Evolutionary conservation across 2,113 vertebrate genomes (phyloP).

Genomic region (Coptodon bakossiorum): DNA sequence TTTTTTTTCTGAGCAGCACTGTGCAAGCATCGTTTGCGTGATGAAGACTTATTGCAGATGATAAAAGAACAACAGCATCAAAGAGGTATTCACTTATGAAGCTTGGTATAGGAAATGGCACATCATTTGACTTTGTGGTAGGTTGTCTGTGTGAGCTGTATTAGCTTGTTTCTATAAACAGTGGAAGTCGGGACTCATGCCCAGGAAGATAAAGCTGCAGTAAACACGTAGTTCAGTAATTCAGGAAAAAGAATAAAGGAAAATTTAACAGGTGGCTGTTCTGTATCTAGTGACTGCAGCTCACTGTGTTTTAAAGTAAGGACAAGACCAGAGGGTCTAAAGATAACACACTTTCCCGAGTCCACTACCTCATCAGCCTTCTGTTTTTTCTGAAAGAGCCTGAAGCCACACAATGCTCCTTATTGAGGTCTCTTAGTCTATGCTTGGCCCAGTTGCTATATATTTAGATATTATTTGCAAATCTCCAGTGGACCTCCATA

Average conservation of each 20-base stretch:
- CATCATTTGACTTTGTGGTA: not conserved
- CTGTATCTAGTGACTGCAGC: not conserved
- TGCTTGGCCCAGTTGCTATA: not conserved
- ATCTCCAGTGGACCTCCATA: not conserved
- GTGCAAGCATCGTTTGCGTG: not conserved
- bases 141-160: not conserved
- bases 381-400: not conserved
- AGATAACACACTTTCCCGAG: not conserved
- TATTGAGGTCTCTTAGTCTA: not conserved
- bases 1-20: not conserved
- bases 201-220: not conserved
- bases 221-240: not conserved
- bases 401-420: not conserved
- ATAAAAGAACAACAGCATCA: conserved; percentile 24
- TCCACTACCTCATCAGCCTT: not conserved
- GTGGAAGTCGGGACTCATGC: not conserved
- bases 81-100: conserved; percentile 7
- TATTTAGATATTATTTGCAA: conserved; percentile 35
- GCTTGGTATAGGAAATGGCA: not conserved
- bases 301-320: not conserved
- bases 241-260: not conserved
- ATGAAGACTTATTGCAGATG: conserved; percentile 11
- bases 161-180: not conserved
- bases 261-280: not conserved
- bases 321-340: not conserved